Percentiles rank a stretch among this genome's conserved stretches.
Conservation (phyloP, 2,888 invertebrate genomes). For the Lydus trimaculatus region DNA sequence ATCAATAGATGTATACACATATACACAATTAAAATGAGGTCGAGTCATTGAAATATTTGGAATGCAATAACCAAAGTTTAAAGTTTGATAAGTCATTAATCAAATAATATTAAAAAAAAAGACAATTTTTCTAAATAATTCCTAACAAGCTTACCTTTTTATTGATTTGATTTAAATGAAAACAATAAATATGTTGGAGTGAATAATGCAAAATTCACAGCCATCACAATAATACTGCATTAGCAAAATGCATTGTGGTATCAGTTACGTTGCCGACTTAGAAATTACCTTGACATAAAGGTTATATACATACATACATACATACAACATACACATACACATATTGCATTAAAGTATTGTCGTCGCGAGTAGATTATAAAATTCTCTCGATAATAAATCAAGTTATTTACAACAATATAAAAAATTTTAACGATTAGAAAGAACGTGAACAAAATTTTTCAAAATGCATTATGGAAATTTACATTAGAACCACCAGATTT, state of each 20-base stretch:
- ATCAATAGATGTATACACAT: neutral
- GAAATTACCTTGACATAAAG: slow-evolving; percentile 3
- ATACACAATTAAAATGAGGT: slow-evolving; percentile 25
- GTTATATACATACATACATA: neutral
- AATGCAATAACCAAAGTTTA: slow-evolving; percentile 27
- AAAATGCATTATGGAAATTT: slow-evolving; percentile 3
- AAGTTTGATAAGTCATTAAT: slow-evolving; percentile 17
- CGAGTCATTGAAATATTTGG: slow-evolving; percentile 30
- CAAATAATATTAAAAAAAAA: neutral
- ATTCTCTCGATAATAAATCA: neutral
- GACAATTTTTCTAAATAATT: no score
- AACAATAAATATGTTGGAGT: no score
- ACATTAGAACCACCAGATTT: neutral
- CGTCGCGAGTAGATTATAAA: slow-evolving; percentile 5
- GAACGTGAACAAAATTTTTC: neutral
- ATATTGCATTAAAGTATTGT: neutral
- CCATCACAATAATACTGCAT: neutral
- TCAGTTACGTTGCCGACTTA: neutral
- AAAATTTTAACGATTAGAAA: neutral
- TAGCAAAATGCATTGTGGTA: neutral
- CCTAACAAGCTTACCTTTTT: neutral
- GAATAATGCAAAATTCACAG: neutral
- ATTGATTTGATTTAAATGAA: neutral
- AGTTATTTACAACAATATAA: neutral
- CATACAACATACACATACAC: neutral